A percentile compares a stretch with the other conserved stretches of the same genome.
Evolutionary conservation across 2,113 vertebrate species (phyloP).

Genomic region (Theropithecus gelada): DNA sequence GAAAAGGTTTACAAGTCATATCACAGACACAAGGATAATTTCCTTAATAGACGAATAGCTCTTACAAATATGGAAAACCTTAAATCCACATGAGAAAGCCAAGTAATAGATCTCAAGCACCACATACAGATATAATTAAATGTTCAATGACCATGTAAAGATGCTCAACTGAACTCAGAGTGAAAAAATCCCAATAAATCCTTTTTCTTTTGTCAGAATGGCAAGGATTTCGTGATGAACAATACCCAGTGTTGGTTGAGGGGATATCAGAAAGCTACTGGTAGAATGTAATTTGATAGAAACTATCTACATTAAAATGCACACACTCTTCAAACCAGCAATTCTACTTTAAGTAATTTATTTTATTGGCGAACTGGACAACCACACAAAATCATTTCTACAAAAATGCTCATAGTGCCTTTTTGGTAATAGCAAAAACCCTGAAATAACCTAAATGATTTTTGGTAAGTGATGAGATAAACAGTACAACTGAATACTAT

Average conservation of each 20-base stretch:
- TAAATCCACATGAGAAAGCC: not conserved
- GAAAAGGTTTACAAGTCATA: not conserved
- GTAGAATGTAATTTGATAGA: not conserved
- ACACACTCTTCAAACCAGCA: not conserved
- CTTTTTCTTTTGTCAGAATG: not conserved
- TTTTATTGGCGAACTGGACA: not conserved
- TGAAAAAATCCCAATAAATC: not conserved
- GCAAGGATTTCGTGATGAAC: not conserved
- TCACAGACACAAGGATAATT: not conserved
- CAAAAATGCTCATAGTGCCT: not conserved
- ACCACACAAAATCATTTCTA: not conserved
- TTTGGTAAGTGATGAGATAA: not conserved
- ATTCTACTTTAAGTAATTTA: not conserved
- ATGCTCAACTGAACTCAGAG: not conserved
- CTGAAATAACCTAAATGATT: not conserved
- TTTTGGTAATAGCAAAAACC: not conserved
- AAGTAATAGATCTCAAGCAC: not conserved
- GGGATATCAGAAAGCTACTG: not conserved
- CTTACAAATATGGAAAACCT: not conserved
- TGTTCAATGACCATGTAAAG: not conserved
- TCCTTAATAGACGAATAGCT: not conserved
- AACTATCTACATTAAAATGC: not conserved
- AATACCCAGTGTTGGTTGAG: not conserved
- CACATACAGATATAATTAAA: not conserved
- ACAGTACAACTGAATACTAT: not conserved